These are phyloP conservation scores for Poeciliopsis paucimaculata DNA, from an alignment of 2,797 vertebrate genomes.

Conservation along the genomic window DNA sequence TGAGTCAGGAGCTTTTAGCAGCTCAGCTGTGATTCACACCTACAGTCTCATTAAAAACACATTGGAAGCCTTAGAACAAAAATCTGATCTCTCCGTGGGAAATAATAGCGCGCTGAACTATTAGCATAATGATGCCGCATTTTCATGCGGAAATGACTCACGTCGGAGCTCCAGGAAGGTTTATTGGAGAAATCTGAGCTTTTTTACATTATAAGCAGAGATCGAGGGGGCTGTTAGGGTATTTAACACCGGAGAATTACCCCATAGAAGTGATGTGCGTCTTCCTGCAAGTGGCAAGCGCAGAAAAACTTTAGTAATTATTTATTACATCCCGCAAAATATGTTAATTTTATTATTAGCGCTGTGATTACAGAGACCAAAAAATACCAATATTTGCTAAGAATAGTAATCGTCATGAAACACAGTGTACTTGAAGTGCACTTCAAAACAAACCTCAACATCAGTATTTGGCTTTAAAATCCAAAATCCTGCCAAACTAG, in stretches of 20 bases:
- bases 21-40: conserved; percentile 10
- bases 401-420: neutral
- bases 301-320: neutral
- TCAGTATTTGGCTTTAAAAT: no score
- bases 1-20: conserved; percentile 17
- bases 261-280: neutral
- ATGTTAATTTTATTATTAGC: neutral
- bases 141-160: neutral
- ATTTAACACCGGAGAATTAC: neutral
- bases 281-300: neutral
- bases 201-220: neutral
- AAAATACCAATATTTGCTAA: neutral
- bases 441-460: neutral
- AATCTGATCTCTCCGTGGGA: neutral
- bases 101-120: neutral
- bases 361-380: neutral
- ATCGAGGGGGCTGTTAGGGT: neutral
- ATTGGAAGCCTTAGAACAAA: conserved; percentile 5
- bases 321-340: neutral
- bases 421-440: neutral
- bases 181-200: neutral
- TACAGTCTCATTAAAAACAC: conserved; percentile 8
- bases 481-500: no score
- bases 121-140: neutral
- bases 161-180: neutral